phyloP scores from a whole-genome alignment of 92 coral and sea anemone species.

The Actinernus sp. region DNA sequence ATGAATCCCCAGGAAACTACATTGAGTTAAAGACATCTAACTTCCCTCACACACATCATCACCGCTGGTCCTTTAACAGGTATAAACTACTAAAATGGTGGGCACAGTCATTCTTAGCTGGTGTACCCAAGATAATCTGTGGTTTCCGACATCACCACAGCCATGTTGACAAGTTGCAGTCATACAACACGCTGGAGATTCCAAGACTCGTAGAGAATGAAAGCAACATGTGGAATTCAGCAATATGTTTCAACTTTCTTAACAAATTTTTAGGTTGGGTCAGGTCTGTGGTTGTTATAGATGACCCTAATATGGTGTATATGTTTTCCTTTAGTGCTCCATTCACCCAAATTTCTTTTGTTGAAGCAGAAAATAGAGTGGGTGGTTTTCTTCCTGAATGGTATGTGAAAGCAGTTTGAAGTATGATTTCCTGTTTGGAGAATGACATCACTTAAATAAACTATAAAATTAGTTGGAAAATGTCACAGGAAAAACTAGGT shows the following conservation, averaged over 20 bases:
- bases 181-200: constrained; percentile 91
- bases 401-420: constrained; percentile 48
- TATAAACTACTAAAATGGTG: constrained; percentile 98
- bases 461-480: no score
- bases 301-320: constrained; percentile 74
- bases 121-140: constrained; percentile 91
- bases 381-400: constrained; percentile 84
- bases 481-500: no score
- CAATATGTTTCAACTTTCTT: constrained; percentile 85
- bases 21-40: constrained; percentile 91
- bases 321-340: constrained; percentile 89
- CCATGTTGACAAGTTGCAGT: constrained; percentile 78
- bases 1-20: constrained; percentile 85
- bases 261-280: constrained; percentile 89
- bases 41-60: constrained; percentile 78
- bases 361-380: constrained; percentile 37
- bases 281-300: constrained; percentile 65
- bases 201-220: constrained; percentile 75
- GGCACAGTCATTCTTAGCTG: constrained; percentile 98
- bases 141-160: constrained; percentile 93
- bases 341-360: constrained; percentile 60
- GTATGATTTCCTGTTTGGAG: no score
- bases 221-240: constrained; percentile 82
- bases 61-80: constrained; percentile 85
- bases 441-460: no score